Evolutionary conservation across 2,797 vertebrate species (phyloP).

Genomic region (Heterohyrax brucei): DNA sequence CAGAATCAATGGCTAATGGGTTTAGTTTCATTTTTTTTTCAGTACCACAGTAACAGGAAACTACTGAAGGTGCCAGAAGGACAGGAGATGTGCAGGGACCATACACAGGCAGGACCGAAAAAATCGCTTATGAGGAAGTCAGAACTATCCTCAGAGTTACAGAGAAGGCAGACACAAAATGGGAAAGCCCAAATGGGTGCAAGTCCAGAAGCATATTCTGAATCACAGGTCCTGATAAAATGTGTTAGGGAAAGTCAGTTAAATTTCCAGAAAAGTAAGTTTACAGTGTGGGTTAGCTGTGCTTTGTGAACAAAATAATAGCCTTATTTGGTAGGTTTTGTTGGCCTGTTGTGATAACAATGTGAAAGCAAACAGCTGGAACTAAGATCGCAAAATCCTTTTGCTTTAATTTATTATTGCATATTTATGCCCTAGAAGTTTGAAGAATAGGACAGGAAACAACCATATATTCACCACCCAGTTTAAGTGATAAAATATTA

Average conservation of each 20-base stretch:
- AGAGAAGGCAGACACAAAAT: background rate
- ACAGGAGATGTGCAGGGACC: background rate
- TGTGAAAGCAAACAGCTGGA: background rate
- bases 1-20: too few species aligned
- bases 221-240: conserved; percentile 38
- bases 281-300: background rate
- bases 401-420: conserved; percentile 40
- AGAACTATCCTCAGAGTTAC: background rate
- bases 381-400: background rate
- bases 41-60: background rate
- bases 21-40: too few species aligned
- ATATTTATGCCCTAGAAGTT: background rate
- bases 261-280: background rate
- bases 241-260: background rate
- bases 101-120: background rate
- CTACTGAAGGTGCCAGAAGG: background rate
- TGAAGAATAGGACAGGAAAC: background rate
- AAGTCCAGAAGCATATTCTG: background rate
- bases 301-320: background rate
- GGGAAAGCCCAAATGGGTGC: background rate
- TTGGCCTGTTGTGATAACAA: background rate
- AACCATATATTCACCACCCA: background rate
- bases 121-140: background rate
- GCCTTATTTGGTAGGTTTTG: background rate
- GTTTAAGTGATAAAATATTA: background rate